Evolutionary conservation across 2,113 vertebrate genomes (phyloP).

Genomic region (Gymnocephalus cernua): DNA sequence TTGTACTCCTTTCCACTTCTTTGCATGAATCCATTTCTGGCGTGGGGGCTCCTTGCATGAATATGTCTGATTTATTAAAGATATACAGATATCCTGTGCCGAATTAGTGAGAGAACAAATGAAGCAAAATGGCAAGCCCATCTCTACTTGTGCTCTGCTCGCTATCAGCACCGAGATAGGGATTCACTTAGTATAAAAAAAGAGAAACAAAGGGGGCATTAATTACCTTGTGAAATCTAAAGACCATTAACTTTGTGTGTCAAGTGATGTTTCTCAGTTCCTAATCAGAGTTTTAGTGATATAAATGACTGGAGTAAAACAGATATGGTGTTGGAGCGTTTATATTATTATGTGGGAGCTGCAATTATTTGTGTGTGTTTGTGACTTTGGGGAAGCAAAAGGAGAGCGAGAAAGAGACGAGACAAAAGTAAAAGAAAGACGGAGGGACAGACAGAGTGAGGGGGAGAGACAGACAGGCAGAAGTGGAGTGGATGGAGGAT

Average conservation of each 20-base stretch:
- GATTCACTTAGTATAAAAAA: constrained; percentile 70
- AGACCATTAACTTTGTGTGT: constrained; percentile 82
- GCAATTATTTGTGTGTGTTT: constrained; percentile 57
- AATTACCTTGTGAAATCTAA: constrained; percentile 81
- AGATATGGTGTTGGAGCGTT: constrained; percentile 51
- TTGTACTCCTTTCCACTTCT: constrained; percentile 33
- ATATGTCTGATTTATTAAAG: constrained; percentile 57
- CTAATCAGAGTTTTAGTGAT: constrained; percentile 79
- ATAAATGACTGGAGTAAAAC: constrained; percentile 75
- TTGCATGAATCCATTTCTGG: constrained; percentile 45
- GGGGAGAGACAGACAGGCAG: constrained; percentile 39
- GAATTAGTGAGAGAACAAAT: constrained; percentile 66
- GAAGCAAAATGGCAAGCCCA: constrained; percentile 60
- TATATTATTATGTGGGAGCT: too few species aligned
- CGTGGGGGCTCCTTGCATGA: constrained; percentile 7
- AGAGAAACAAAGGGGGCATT: constrained; percentile 53
- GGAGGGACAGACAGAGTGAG: constrained; percentile 6
- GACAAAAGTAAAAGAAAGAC: constrained; percentile 42
- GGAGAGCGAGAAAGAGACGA: constrained; percentile 25
- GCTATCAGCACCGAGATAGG: constrained; percentile 70
- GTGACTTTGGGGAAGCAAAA: constrained; percentile 69
- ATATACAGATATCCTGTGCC: constrained; percentile 38
- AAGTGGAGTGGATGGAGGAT: constrained; percentile 72
- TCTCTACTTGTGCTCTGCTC: constrained; percentile 59
- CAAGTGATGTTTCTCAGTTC: constrained; percentile 79